Evolutionary conservation across 2,113 vertebrate species (phyloP).

Genomic region (Ciconia maguari): DNA sequence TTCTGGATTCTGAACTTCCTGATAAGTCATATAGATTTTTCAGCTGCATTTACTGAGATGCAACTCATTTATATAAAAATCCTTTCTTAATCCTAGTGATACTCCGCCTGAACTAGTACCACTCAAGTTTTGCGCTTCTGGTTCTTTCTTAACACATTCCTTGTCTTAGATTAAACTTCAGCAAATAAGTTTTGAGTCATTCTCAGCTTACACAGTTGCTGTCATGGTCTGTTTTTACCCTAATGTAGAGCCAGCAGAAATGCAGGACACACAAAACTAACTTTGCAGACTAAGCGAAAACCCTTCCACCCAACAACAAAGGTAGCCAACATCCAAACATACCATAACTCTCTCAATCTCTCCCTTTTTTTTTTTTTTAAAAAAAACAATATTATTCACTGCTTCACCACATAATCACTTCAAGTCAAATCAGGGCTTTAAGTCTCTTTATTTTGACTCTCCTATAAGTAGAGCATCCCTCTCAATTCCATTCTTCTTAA

Average conservation of each 20-base stretch:
- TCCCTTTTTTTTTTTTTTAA: neutral
- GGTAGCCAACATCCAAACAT: neutral
- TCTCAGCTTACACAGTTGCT: neutral
- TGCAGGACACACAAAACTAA: neutral
- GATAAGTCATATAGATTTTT: neutral
- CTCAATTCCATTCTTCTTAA: neutral
- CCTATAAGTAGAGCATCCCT: neutral
- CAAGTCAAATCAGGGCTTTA: neutral
- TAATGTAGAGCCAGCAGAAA: neutral
- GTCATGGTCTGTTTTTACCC: neutral
- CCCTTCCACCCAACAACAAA: neutral
- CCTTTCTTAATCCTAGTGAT: neutral
- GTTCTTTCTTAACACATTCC: neutral
- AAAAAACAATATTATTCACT: neutral
- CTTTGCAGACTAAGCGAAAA: neutral
- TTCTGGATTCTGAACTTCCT: neutral
- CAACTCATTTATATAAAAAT: neutral
- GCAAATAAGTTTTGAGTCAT: neutral
- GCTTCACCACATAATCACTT: neutral
- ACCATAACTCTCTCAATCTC: neutral
- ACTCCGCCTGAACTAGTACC: neutral
- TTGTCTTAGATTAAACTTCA: neutral
- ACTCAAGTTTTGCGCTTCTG: neutral
- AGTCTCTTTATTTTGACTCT: neutral
- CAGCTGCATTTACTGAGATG: neutral